Conservation (phyloP, 2,888 invertebrate species). For the Crossocerus cetratus region DNA sequence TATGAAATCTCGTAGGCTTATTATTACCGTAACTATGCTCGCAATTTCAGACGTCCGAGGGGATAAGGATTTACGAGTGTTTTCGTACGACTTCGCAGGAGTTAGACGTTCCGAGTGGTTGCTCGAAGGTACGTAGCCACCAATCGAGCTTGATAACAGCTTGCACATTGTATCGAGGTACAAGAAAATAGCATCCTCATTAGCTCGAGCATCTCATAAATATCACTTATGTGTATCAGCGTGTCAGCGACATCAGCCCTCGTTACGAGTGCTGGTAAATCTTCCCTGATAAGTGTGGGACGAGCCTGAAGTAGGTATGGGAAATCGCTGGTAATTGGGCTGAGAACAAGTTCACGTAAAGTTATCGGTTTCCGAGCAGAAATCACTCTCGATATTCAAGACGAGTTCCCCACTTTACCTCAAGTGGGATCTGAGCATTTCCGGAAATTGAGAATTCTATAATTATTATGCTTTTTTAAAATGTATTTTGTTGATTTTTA, state of each 20-base stretch:
- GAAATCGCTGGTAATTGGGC: conserved; percentile 9
- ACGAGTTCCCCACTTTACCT: no score
- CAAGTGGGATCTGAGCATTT: no score
- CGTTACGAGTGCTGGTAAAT: conserved; percentile 65
- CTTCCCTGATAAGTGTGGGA: conserved; percentile 63
- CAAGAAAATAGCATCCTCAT: conserved; percentile 61
- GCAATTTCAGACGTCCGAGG: neutral
- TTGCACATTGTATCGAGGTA: conserved; percentile 8
- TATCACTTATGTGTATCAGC: conserved; percentile 65
- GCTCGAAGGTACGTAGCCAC: conserved; percentile 23
- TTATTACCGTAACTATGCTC: neutral
- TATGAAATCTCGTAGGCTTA: neutral
- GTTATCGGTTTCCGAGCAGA: no score
- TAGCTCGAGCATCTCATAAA: conserved; percentile 65
- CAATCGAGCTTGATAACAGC: neutral
- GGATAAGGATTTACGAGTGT: conserved; percentile 20
- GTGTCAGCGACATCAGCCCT: conserved; percentile 56
- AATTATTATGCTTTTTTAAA: no score
- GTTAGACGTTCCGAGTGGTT: conserved; percentile 29
- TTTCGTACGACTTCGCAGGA: conserved; percentile 22
- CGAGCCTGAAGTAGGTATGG: conserved; percentile 50
- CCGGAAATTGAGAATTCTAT: no score
- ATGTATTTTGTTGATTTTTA: no score
- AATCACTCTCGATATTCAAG: no score
- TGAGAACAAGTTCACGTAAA: neutral